Evolutionary conservation across 2,113 vertebrate genomes (phyloP).

Genomic region (Bettongia penicillata): DNA sequence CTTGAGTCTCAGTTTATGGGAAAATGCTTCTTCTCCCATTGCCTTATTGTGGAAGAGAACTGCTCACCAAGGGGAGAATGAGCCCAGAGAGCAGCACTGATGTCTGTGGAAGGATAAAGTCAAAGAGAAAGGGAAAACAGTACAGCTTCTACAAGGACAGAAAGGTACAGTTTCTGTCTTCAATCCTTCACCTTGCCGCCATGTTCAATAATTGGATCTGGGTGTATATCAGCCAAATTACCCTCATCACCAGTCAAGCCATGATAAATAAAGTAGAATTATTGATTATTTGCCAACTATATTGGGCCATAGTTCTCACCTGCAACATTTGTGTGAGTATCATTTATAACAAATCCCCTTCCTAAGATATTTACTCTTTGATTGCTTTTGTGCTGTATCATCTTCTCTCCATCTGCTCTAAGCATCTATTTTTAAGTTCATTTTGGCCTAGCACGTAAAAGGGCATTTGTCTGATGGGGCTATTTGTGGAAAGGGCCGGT

Average conservation of each 20-base stretch:
- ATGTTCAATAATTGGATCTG: not conserved
- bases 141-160: not conserved
- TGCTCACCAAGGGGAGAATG: not conserved
- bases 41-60: not conserved
- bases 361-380: conserved; percentile 2
- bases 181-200: not conserved
- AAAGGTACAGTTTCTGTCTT: conserved; percentile 27
- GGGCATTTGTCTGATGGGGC: not conserved
- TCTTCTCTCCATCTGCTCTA: conserved; percentile 25
- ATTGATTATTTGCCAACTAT: not conserved
- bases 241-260: not conserved
- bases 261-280: not conserved
- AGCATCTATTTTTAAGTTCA: not conserved
- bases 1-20: not conserved
- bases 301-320: not conserved
- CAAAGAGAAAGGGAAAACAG: not conserved
- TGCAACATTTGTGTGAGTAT: not conserved
- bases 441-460: conserved; percentile 23
- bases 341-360: not conserved
- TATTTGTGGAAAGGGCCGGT: not conserved
- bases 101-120: not conserved
- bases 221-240: not conserved
- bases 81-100: not conserved
- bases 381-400: not conserved
- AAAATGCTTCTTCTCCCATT: not conserved